A percentile compares a stretch with the other conserved stretches of the same genome.
Conservation (phyloP, 2,888 invertebrate species). For the Laspeyria flexula region DNA sequence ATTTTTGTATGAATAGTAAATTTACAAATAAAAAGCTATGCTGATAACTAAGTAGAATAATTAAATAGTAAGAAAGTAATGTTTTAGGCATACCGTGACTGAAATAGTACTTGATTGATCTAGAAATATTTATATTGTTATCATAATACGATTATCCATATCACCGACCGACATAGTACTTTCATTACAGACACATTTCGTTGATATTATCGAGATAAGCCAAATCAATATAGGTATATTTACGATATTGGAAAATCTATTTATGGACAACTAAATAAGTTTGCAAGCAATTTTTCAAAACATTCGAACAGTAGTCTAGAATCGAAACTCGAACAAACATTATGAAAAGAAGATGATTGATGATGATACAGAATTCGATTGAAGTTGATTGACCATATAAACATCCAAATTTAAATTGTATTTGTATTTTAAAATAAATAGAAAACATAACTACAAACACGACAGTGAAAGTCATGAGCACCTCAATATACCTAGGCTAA, state of each 20-base stretch:
- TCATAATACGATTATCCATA: constrained; percentile 23
- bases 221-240: constrained; percentile 19
- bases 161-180: constrained; percentile 15
- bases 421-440: too few species aligned
- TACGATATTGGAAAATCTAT: constrained; percentile 26
- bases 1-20: too few species aligned
- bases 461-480: too few species aligned
- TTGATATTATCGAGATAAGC: constrained; percentile 31
- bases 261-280: constrained; percentile 10
- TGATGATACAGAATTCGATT: too few species aligned
- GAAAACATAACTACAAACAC: too few species aligned
- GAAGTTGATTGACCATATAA: neutral
- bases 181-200: constrained; percentile 19
- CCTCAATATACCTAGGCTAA: too few species aligned
- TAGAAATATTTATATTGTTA: constrained; percentile 22
- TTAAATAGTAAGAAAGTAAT: too few species aligned
- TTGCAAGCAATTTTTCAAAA: constrained; percentile 8
- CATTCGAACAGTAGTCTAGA: constrained; percentile 3
- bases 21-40: too few species aligned
- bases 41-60: too few species aligned
- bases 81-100: too few species aligned
- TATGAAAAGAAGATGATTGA: neutral
- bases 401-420: too few species aligned
- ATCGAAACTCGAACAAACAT: neutral
- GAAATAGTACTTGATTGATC: too few species aligned